Evolutionary conservation across 2,797 vertebrate species (phyloP), one percentile per base, ranked within the genome.

Genomic region (Mormyrops boulengeri): DNA sequence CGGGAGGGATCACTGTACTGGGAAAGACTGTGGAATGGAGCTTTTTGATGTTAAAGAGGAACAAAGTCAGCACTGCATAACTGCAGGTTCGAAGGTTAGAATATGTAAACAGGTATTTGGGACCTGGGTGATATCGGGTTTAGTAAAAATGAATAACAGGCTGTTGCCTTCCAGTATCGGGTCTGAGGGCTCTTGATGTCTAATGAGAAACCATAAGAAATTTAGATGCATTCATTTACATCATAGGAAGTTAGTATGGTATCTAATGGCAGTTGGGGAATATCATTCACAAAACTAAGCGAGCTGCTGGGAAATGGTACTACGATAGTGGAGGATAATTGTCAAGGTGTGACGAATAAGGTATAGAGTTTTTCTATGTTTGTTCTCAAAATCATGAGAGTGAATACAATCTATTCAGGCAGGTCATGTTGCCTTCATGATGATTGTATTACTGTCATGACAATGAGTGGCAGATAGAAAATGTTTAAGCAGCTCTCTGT

Each of bases 271-370:
- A 30, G 89, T 52, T 50, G 49, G 66, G 57, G 19, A 89, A 88
- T 93, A 91, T 91, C 88, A 84, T 88, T 90, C 92, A 92, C 52
- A 89, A 88, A 69, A 11, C 91, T 92, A 91, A 90, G 82, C 0
- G 30, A 89, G 52, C 66, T 49, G n/a, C 82, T 52, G 26, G 19
- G 66, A 91, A 91, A 91, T 66, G 80, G 89, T 44, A 44, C 49
- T 30, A 87, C 88, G 69, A 90, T 87, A 80, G 87, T 90, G 49
- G 57, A 57, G 34, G 80, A 80, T 84, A 88, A 87, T 88, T 73
- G 66, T 50, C 66, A 85, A 84, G 84, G 90, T 90, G 85, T 88
- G 55, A 60, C 82, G 90, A 91, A 88, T 73, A 41, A 52, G 90
- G 82, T 89, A 89, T 89, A 91, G 62, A n/a, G 89, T 53, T 38